Evolutionary conservation across 2,797 vertebrate species (phyloP).

Genomic region (Adelosebastes latens): DNA sequence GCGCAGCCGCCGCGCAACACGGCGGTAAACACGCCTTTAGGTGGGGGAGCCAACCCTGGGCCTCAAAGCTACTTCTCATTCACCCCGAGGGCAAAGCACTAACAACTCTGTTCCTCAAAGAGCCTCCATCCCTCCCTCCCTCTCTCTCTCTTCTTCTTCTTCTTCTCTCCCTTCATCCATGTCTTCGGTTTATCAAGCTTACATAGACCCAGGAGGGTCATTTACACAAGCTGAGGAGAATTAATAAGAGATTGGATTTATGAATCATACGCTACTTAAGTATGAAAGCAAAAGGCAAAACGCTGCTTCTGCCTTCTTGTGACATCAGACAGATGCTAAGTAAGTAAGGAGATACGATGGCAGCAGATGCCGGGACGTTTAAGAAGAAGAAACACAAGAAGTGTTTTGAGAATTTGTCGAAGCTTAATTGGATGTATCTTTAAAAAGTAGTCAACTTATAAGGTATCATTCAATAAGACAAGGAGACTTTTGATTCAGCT

Average conservation of each 20-base stretch:
- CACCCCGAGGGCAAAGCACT: constrained; percentile 81
- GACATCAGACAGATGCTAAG: constrained; percentile 67
- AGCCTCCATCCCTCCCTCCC: constrained; percentile 38
- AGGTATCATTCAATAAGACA: constrained; percentile 13
- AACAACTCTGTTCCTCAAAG: constrained; percentile 81
- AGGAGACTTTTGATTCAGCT: constrained; percentile 37
- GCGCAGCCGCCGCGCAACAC: constrained; percentile 76
- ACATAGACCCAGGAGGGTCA: constrained; percentile 78
- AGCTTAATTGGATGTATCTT: constrained; percentile 15
- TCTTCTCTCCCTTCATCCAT: constrained; percentile 66
- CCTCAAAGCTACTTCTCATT: constrained; percentile 78
- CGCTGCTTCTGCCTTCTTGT: constrained; percentile 44
- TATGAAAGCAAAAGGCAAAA: constrained; percentile 70
- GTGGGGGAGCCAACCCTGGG: constrained; percentile 65
- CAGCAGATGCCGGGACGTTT: constrained; percentile 39
- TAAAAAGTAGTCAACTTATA: neutral
- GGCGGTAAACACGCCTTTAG: constrained; percentile 81
- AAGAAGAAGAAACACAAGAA: constrained; percentile 17
- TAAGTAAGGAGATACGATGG: constrained; percentile 36
- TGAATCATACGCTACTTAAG: constrained; percentile 83
- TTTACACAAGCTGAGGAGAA: constrained; percentile 77
- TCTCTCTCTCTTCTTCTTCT: constrained; percentile 1
- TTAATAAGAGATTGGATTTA: constrained; percentile 82
- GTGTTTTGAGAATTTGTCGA: constrained; percentile 14
- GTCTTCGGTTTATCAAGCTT: constrained; percentile 73